These are phyloP conservation scores for Dioctria linearis DNA, from an alignment of 2,888 invertebrate genomes.

Conservation along the genomic window DNA sequence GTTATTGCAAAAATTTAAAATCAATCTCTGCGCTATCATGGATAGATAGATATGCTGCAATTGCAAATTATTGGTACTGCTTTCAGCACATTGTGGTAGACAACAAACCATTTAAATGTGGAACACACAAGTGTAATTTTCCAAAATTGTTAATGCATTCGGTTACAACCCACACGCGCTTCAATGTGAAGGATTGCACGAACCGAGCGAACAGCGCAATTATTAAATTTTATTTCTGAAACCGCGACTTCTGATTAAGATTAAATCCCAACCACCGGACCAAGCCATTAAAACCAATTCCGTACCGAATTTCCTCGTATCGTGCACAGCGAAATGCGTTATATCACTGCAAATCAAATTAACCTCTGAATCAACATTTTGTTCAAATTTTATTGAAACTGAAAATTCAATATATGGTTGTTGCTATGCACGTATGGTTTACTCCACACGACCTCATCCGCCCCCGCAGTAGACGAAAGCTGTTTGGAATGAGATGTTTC, in stretches of 20 bases:
- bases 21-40: not conserved
- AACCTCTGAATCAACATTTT: constrained; percentile 50
- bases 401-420: constrained; percentile 16
- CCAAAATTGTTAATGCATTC: constrained; percentile 26
- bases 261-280: constrained; percentile 41
- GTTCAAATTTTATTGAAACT: constrained; percentile 50
- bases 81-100: constrained; percentile 9
- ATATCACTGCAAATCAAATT: constrained; percentile 50
- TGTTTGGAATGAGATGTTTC: not conserved
- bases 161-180: not conserved
- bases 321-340: not conserved
- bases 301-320: not conserved
- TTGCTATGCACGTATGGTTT: not conserved
- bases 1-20: not conserved
- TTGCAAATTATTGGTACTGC: not conserved
- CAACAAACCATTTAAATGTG: not conserved
- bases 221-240: constrained; percentile 43
- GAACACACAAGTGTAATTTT: constrained; percentile 8
- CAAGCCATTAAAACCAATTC: constrained; percentile 32
- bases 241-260: constrained; percentile 47
- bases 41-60: constrained; percentile 1
- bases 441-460: not conserved
- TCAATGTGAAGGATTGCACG: not conserved
- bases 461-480: not conserved
- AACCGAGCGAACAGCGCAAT: constrained; percentile 31